Evolutionary conservation across 2,797 vertebrate species (phyloP).

Genomic region (Picus viridis): DNA sequence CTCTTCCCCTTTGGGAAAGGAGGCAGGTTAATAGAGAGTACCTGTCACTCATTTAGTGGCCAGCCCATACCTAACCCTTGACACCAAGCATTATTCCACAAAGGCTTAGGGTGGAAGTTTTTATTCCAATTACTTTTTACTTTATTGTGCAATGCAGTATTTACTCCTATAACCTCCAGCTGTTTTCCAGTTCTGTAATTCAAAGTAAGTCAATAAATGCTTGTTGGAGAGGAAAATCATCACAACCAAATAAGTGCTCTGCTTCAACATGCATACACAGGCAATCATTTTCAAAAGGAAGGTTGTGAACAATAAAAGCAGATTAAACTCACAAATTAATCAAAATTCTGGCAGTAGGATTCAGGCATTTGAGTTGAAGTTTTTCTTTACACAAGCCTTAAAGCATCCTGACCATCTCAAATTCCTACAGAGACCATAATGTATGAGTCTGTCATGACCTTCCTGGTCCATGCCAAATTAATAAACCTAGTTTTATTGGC

Average conservation of each 20-base stretch:
- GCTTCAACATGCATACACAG: not conserved
- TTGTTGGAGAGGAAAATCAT: conserved; percentile 25
- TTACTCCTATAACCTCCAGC: not conserved
- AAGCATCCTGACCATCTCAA: not conserved
- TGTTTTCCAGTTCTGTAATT: conserved; percentile 21
- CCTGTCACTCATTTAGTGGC: too few relatives aligned
- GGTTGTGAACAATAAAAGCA: not conserved
- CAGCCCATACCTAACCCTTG: too few relatives aligned
- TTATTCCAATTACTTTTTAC: not conserved
- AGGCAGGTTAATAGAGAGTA: too few relatives aligned
- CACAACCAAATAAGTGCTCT: not conserved
- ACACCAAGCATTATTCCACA: not conserved
- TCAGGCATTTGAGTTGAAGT: not conserved
- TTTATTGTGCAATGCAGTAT: not conserved
- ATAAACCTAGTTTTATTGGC: not conserved
- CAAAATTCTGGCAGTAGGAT: not conserved
- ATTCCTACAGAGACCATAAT: not conserved
- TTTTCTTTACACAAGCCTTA: not conserved
- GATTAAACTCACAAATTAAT: not conserved
- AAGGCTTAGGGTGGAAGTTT: not conserved
- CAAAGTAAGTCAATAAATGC: conserved; percentile 30
- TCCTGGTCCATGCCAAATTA: not conserved
- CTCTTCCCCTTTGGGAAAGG: too few relatives aligned
- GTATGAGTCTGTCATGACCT: not conserved
- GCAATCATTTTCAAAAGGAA: not conserved